A percentile compares a stretch with the other conserved stretches of the same genome.
These are phyloP conservation scores for Porites australiensis DNA, from an alignment of 64 coral and sea anemone genomes.

Conservation along the genomic window DNA sequence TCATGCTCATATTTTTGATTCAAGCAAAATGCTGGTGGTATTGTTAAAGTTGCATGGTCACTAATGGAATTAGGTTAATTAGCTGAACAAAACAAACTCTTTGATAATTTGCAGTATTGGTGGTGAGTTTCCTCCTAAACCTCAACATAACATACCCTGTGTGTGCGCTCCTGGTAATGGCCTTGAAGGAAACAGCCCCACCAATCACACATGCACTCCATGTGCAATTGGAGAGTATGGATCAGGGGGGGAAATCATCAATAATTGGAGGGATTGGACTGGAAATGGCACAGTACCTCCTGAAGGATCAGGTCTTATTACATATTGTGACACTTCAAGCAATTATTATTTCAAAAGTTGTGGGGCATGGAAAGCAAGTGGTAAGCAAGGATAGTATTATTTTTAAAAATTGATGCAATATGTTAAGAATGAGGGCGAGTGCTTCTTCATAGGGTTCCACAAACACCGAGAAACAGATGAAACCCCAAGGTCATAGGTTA, in stretches of 20 bases:
- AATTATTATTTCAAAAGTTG: conserved; percentile 19
- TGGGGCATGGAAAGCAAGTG: conserved; percentile 58
- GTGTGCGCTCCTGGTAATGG: conserved; percentile 40
- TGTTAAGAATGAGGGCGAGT: no score
- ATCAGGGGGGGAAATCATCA: conserved; percentile 49
- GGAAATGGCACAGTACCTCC: no score
- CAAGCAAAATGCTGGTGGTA: no score
- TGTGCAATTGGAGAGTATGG: conserved; percentile 28
- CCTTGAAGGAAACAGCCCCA: background rate
- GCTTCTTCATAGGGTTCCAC: no score
- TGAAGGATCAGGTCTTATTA: no score
- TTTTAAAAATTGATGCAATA: no score
- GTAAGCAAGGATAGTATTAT: conserved; percentile 6
- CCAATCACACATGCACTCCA: background rate
- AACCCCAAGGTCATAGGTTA: no score
- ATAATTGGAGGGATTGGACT: conserved; percentile 63
- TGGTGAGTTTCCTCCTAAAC: background rate
- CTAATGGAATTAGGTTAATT: no score
- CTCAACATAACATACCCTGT: background rate
- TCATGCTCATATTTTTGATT: background rate
- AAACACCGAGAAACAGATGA: no score
- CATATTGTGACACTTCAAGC: background rate
- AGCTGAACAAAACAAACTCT: background rate
- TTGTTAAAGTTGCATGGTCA: no score
- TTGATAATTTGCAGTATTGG: background rate